These are phyloP conservation scores for Scrobipalpa costella DNA, from an alignment of 2,888 invertebrate genomes.

Conservation along the genomic window DNA sequence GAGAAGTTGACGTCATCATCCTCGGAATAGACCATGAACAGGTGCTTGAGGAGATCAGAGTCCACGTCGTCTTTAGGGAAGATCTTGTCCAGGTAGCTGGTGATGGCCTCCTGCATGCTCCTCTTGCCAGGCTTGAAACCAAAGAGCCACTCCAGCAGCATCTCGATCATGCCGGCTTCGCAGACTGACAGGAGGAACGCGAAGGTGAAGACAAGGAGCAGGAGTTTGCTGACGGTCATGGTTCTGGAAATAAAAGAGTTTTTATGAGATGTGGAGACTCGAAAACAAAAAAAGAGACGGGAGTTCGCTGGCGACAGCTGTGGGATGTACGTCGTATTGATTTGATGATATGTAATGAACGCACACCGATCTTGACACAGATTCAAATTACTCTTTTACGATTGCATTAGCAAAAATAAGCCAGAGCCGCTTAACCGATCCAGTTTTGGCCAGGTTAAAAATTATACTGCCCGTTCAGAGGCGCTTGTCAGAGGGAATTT, in stretches of 20 bases:
- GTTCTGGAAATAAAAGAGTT: constrained; percentile 37
- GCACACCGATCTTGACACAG: too few relatives aligned
- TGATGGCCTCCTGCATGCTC: constrained; percentile 57
- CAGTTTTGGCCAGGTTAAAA: too few relatives aligned
- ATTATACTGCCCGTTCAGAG: too few relatives aligned
- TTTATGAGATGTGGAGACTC: neutral
- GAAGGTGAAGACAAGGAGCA: constrained; percentile 37
- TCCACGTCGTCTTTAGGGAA: constrained; percentile 67
- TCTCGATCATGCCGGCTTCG: constrained; percentile 40
- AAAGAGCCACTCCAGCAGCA: constrained; percentile 39
- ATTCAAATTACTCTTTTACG: too few relatives aligned
- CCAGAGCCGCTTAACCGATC: too few relatives aligned
- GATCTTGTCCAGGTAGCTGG: constrained; percentile 57
- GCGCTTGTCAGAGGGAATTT: too few relatives aligned
- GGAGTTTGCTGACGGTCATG: constrained; percentile 36
- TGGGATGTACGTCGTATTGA: too few relatives aligned
- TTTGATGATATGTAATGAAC: too few relatives aligned
- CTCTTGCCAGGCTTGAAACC: constrained; percentile 42
- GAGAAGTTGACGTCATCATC: constrained; percentile 40
- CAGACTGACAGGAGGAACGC: constrained; percentile 38
- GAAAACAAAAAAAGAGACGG: too few relatives aligned
- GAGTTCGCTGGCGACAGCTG: too few relatives aligned
- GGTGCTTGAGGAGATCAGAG: constrained; percentile 58
- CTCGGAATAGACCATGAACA: constrained; percentile 59
- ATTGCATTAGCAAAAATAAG: too few relatives aligned